Percentiles rank a stretch among this genome's conserved stretches.
These are phyloP conservation scores for Ceratoteleas bidentatus DNA, from an alignment of 1,140 invertebrate species.

Conservation along the genomic window DNA sequence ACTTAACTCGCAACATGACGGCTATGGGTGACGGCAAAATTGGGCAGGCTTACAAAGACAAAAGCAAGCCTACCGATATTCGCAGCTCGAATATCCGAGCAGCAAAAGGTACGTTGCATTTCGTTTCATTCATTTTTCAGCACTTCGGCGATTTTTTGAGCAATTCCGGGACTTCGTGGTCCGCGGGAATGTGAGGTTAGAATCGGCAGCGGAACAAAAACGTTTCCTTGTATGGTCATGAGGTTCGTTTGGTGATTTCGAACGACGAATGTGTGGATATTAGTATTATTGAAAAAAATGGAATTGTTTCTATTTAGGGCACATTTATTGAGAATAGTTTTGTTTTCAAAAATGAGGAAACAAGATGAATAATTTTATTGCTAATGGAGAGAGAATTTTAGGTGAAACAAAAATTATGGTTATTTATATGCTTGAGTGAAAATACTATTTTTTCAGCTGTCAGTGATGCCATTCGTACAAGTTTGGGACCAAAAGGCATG, in stretches of 20 bases:
- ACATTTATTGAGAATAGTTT: no score
- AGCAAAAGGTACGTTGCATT: conserved; percentile 92
- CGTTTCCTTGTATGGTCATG: conserved; percentile 70
- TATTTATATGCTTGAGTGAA: no score
- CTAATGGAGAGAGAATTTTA: no score
- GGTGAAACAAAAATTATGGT: no score
- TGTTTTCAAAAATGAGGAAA: no score
- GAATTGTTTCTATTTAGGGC: neutral
- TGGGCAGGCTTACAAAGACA: conserved; percentile 88
- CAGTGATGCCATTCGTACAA: no score
- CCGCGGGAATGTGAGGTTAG: conserved; percentile 47
- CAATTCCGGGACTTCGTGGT: neutral
- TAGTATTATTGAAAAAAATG: neutral
- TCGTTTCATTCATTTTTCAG: neutral
- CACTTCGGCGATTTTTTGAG: neutral
- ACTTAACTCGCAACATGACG: conserved; percentile 48
- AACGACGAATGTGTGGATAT: no score
- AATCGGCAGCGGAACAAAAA: conserved; percentile 21
- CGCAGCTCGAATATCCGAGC: conserved; percentile 97
- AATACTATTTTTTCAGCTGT: no score
- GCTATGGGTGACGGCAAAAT: conserved; percentile 12
- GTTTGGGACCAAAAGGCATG: no score
- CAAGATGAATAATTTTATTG: no score
- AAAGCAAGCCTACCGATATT: conserved; percentile 97
- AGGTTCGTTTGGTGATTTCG: no score